Conservation (phyloP, 35 echinoderm and acorn worm genomes). For the Diadema setosum region DNA sequence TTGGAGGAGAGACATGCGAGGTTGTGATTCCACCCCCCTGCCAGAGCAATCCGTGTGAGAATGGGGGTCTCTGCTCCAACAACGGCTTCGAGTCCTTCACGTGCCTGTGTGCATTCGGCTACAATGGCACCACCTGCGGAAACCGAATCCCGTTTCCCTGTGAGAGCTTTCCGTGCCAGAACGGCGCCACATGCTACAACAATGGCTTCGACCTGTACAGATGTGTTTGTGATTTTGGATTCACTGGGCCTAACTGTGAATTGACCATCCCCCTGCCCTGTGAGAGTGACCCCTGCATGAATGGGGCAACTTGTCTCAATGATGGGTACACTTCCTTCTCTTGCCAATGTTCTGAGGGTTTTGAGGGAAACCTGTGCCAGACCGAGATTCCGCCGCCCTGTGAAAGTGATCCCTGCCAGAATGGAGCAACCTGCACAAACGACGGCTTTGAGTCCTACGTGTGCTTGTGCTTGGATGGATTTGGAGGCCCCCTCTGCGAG, state of each 20-base stretch:
- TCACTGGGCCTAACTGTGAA: constrained; percentile 61
- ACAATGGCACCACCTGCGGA: background rate
- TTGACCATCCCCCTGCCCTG: constrained; percentile 30
- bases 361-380: constrained; percentile 27
- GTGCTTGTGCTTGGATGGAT: constrained; percentile 49
- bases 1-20: constrained; percentile 68
- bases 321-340: constrained; percentile 1
- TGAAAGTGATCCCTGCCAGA: constrained; percentile 58
- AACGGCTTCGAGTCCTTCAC: constrained; percentile 20
- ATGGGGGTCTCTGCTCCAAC: constrained; percentile 46
- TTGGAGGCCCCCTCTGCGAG: constrained; percentile 27
- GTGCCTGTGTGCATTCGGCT: constrained; percentile 57
- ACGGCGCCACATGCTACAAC: constrained; percentile 54
- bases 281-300: constrained; percentile 66
- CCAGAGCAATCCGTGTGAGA: constrained; percentile 66
- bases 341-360: constrained; percentile 55
- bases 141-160: constrained; percentile 8
- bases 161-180: constrained; percentile 41
- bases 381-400: constrained; percentile 43
- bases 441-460: constrained; percentile 20
- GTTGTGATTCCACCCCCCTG: constrained; percentile 49
- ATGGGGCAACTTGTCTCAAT: constrained; percentile 49
- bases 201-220: background rate
- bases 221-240: constrained; percentile 37
- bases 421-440: constrained; percentile 51